Base-by-base conservation (phyloP, 23 tunicate species). In the Halocynthia roretzi region DNA sequence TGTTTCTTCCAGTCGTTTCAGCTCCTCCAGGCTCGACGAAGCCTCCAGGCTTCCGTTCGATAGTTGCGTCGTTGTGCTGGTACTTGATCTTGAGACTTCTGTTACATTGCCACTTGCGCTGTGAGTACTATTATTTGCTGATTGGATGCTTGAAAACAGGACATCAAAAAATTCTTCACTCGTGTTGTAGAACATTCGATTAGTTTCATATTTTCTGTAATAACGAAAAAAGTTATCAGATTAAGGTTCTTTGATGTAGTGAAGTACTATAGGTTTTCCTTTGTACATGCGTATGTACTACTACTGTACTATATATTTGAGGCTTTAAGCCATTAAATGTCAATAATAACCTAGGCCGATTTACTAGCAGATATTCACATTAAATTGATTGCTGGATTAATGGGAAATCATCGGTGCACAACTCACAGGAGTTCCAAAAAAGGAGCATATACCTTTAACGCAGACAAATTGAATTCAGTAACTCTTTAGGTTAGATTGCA, bases 81-180 rank as follows among this genome's bases (percentile, higher is more conserved):
- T 6, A 15, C 5, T 11, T 10, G 70, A 48, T 10, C 31, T 11
- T 10, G 70, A 15, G 19, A 65, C 6, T 65, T 65, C n/a, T 58
- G 63, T 58, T 58, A 1, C n/a, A 65, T 65, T 15, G 1, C 70
- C 31, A 65, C 31, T 65, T 10, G 22, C 70, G 31, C 44, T 31
- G 44, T 31, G 44, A 31, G 44, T 31, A 31, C 1, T 31, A 31
- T 31, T 31, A 31, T 31, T 31, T 31, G 44, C 44, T 31, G 44
- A 31, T 31, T 20, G 70, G 9, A 48, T 65, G 70, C 48, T 20
- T 65, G 48, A 40, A 65, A 74, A 77, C 0, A 81, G 11, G 8
- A 76, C 55, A 65, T 83, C 87, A 5, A 83, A 40, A 31, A 83
- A 60, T n/a, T 72, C 71, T 66, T 83, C 81, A 17, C 62, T 54